Percentiles rank a stretch among this genome's conserved stretches.
phyloP scores from a whole-genome alignment of 1,140 invertebrate genomes.

The Drosophila rufa region DNA sequence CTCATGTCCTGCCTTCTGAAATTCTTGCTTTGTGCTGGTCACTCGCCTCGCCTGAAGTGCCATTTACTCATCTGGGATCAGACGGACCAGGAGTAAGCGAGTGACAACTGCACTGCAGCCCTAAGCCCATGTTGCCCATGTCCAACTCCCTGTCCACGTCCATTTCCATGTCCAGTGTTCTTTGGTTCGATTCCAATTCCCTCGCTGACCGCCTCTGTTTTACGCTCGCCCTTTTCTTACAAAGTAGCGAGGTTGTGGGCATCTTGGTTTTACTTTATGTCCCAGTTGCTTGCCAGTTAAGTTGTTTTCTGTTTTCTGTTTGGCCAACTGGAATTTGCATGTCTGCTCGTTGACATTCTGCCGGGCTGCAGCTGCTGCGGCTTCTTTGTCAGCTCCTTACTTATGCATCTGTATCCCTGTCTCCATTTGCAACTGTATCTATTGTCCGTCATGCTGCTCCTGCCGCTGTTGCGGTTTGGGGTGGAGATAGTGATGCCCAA shows the following conservation, averaged over 20 bases:
- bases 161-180: constrained; percentile 5
- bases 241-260: constrained; percentile 36
- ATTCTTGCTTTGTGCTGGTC: constrained; percentile 42
- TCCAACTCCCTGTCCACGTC: neutral
- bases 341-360: constrained; percentile 51
- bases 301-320: constrained; percentile 34
- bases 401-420: constrained; percentile 42
- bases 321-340: constrained; percentile 43
- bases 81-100: constrained; percentile 14
- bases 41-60: constrained; percentile 29
- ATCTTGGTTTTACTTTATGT: constrained; percentile 33
- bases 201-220: constrained; percentile 1
- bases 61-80: constrained; percentile 46
- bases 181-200: constrained; percentile 30
- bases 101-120: constrained; percentile 9
- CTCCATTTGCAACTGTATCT: constrained; percentile 22
- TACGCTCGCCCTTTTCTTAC: constrained; percentile 12
- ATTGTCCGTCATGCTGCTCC: constrained; percentile 10
- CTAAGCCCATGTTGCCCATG: constrained; percentile 8
- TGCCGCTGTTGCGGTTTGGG: constrained; percentile 21
- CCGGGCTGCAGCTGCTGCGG: constrained; percentile 37
- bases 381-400: constrained; percentile 53
- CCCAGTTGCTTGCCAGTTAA: constrained; percentile 15
- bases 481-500: neutral
- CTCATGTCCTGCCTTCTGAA: constrained; percentile 11